These are phyloP conservation scores for Tachycineta bicolor DNA, from an alignment of 2,113 vertebrate genomes.

Conservation along the genomic window DNA sequence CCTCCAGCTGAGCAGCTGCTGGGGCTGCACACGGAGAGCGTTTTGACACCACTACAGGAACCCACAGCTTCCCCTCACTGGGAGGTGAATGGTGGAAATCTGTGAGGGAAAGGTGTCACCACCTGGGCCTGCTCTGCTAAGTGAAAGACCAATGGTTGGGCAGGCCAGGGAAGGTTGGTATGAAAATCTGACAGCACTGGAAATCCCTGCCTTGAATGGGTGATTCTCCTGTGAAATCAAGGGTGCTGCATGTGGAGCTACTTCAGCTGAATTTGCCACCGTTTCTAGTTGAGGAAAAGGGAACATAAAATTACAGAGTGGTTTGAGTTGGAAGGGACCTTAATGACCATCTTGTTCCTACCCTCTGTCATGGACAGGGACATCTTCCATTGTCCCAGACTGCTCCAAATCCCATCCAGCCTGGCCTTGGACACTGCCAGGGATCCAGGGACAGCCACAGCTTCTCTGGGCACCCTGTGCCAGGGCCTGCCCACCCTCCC, in stretches of 20 bases:
- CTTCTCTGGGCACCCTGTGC: background rate
- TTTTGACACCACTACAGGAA: rapidly evolving
- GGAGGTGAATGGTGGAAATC: background rate
- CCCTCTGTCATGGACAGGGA: background rate
- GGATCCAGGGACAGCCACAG: background rate
- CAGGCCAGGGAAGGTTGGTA: conserved; percentile 40
- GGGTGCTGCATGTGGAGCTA: background rate
- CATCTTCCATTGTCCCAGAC: background rate
- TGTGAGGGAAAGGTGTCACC: conserved; percentile 19
- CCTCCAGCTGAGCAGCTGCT: background rate
- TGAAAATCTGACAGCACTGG: conserved; percentile 57
- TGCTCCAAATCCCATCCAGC: background rate
- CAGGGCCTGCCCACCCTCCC: rapidly evolving
- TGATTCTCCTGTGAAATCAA: conserved; percentile 58
- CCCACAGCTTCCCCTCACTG: background rate
- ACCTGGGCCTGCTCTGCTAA: conserved; percentile 32
- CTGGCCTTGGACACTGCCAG: background rate
- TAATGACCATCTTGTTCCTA: background rate
- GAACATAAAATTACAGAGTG: background rate
- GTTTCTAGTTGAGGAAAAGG: conserved; percentile 33
- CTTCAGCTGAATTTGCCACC: conserved; percentile 17
- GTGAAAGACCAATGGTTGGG: conserved; percentile 35
- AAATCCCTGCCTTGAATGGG: conserved; percentile 55
- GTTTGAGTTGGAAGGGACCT: background rate
- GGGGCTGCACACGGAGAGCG: background rate